Conservation (phyloP, 2,888 invertebrate genomes). For the Hirtodrosophila duncani region DNA sequence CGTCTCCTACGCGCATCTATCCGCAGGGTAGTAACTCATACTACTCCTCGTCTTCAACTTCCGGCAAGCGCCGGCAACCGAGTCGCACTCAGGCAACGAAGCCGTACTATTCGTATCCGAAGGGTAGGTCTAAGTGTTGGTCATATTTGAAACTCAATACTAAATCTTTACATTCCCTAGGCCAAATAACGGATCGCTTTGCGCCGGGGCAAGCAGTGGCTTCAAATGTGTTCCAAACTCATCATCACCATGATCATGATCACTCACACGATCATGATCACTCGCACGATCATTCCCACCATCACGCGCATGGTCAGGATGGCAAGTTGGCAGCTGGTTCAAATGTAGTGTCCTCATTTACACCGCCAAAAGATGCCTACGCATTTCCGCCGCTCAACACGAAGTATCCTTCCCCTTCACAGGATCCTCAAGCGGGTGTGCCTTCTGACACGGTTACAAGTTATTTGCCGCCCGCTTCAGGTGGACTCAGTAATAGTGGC, state of each 20-base stretch:
- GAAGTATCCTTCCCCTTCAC: slow-evolving; percentile 71
- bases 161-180: slow-evolving; percentile 37
- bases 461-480: slow-evolving; percentile 75
- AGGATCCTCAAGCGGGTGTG: slow-evolving; percentile 61
- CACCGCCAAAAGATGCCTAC: slow-evolving; percentile 69
- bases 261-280: slow-evolving; percentile 48
- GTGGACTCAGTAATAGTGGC: slow-evolving; percentile 49
- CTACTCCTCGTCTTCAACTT: slow-evolving; percentile 16
- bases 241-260: slow-evolving; percentile 36
- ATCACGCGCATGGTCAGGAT: slow-evolving; percentile 37
- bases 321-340: slow-evolving; percentile 55
- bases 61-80: slow-evolving; percentile 19
- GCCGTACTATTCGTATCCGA: slow-evolving; percentile 25
- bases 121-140: slow-evolving; percentile 62
- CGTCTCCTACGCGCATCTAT: slow-evolving; percentile 28
- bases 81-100: slow-evolving; percentile 22
- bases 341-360: slow-evolving; percentile 60
- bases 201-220: slow-evolving; percentile 76
- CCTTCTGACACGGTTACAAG: slow-evolving; percentile 70
- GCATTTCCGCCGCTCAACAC: slow-evolving; percentile 76
- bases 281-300: slow-evolving; percentile 26
- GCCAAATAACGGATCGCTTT: slow-evolving; percentile 72
- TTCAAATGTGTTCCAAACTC: slow-evolving; percentile 53
- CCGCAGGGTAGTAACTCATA: slow-evolving; percentile 22
- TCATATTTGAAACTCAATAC: no score